phyloP scores from a whole-genome alignment of 1,140 invertebrate genomes.

The Drosophila melanica region DNA sequence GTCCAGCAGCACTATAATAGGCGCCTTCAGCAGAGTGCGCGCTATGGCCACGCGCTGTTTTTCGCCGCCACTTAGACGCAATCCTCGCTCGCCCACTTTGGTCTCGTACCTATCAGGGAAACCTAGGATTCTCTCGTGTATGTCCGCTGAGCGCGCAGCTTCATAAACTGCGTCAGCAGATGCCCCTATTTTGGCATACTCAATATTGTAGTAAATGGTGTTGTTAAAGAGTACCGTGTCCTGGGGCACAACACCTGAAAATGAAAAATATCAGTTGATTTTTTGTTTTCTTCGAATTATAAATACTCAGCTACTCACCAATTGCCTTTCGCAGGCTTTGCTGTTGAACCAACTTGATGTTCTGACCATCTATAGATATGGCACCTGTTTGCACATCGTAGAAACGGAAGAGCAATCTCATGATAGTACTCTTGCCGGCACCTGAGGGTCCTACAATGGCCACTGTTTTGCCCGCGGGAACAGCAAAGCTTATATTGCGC shows the following conservation, averaged over 20 bases:
- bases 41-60: conserved; percentile 97
- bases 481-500: conserved; percentile 93
- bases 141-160: conserved; percentile 96
- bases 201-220: conserved; percentile 97
- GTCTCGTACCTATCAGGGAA: conserved; percentile 96
- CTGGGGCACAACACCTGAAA: conserved; percentile 95
- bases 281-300: conserved; percentile 88
- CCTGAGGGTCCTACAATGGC: conserved; percentile 93
- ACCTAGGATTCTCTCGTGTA: conserved; percentile 94
- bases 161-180: conserved; percentile 92
- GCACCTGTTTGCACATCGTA: conserved; percentile 95
- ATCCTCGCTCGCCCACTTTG: conserved; percentile 92
- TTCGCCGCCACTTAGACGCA: conserved; percentile 94
- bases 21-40: conserved; percentile 94
- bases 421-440: conserved; percentile 97
- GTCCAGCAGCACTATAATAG: conserved; percentile 93
- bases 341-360: conserved; percentile 89
- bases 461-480: conserved; percentile 94
- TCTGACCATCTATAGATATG: conserved; percentile 93
- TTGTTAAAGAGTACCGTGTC: conserved; percentile 99
- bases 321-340: conserved; percentile 89
- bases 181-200: conserved; percentile 93
- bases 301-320: conserved; percentile 40
- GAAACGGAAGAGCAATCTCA: conserved; percentile 96
- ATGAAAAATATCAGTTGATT: neutral